Conservation (phyloP, 2,113 vertebrate species). For the Hylia prasina region DNA sequence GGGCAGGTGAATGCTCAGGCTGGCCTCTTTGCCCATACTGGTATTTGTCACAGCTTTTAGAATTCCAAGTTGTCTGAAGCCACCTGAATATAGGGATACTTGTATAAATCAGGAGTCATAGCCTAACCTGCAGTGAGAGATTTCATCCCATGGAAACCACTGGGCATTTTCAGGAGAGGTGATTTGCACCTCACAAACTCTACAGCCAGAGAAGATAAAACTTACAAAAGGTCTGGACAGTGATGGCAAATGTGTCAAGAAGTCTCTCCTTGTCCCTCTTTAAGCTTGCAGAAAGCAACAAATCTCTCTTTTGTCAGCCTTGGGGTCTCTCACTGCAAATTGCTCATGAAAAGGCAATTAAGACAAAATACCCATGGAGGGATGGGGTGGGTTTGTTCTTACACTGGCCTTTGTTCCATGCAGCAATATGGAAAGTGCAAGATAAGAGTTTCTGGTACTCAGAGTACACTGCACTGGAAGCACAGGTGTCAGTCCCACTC, state of each 20-base stretch:
- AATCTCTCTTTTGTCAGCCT: background rate
- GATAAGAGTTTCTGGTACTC: constrained; percentile 34
- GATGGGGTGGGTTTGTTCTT: background rate
- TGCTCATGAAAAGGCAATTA: background rate
- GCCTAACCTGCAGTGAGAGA: background rate
- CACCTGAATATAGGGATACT: background rate
- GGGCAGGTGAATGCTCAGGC: background rate
- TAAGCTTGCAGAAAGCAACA: background rate
- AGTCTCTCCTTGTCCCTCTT: background rate
- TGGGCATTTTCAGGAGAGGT: background rate
- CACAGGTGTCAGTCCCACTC: background rate
- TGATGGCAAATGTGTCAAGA: background rate
- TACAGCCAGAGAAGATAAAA: background rate
- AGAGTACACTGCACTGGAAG: background rate
- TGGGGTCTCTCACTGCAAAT: background rate
- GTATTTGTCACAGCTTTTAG: background rate
- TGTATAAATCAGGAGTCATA: background rate
- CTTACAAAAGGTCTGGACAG: background rate
- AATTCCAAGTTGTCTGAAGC: background rate
- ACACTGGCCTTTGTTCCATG: background rate
- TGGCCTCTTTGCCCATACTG: background rate
- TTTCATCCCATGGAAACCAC: background rate
- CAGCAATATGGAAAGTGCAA: constrained; percentile 34
- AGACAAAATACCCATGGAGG: background rate
- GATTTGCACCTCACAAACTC: background rate